Evolutionary conservation across 2,113 vertebrate species (phyloP).

Genomic region (Malaclemys terrapin): DNA sequence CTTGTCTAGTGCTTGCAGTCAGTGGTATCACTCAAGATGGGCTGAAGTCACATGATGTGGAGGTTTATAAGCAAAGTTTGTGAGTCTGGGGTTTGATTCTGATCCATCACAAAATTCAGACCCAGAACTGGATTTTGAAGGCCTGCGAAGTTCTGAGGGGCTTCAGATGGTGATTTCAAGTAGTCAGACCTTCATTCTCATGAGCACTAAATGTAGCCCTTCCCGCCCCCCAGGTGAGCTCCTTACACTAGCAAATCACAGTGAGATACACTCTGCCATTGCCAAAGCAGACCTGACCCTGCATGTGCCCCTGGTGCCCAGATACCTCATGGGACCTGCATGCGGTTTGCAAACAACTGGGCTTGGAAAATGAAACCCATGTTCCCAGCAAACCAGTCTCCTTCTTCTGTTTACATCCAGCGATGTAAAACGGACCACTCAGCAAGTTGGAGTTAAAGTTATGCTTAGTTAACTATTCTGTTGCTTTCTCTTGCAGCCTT

Average conservation of each 20-base stretch:
- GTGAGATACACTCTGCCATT: background rate
- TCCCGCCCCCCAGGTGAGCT: background rate
- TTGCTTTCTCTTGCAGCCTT: background rate
- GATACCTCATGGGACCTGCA: background rate
- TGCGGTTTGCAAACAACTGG: background rate
- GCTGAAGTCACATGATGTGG: background rate
- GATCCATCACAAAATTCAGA: background rate
- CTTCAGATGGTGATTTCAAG: background rate
- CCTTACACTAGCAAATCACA: background rate
- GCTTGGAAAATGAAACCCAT: background rate
- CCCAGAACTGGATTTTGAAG: background rate
- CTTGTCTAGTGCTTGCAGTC: background rate
- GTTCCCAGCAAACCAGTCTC: background rate
- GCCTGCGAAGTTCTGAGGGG: background rate
- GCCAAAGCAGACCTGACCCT: background rate
- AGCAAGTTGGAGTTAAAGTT: fast-evolving
- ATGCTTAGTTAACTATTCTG: slow-evolving; percentile 55
- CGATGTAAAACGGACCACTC: background rate
- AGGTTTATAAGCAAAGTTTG: background rate
- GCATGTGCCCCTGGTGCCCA: background rate
- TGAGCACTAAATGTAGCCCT: background rate
- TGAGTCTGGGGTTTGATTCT: background rate
- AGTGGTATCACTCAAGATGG: background rate
- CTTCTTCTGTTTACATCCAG: background rate
- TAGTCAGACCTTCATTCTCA: background rate